Conservation (phyloP, 2,113 vertebrate genomes). For the Bubo blakistoni region DNA sequence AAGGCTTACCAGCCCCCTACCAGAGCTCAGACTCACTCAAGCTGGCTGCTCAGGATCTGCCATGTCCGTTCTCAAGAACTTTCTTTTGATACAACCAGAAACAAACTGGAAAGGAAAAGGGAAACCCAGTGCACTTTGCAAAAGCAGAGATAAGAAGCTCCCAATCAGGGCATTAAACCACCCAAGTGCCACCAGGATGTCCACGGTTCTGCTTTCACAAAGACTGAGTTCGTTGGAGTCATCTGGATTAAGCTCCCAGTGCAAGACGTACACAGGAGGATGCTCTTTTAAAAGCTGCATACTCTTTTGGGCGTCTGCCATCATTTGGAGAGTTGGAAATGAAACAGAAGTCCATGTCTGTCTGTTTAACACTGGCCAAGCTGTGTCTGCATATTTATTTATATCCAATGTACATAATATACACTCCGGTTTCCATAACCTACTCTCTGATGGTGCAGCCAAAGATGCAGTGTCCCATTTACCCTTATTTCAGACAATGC, state of each 20-base stretch:
- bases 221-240: fast-evolving
- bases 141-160: background rate
- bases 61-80: background rate
- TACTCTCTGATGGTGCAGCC: background rate
- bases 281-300: background rate
- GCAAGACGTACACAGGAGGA: fast-evolving
- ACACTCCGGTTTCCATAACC: background rate
- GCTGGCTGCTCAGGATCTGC: background rate
- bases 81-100: background rate
- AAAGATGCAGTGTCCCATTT: background rate
- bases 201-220: background rate
- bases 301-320: background rate
- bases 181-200: background rate
- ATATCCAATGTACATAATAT: background rate
- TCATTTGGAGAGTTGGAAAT: background rate
- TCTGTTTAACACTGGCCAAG: background rate
- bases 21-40: background rate
- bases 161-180: background rate
- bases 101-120: background rate
- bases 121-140: background rate
- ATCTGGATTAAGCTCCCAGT: background rate
- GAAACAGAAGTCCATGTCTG: background rate
- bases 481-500: background rate
- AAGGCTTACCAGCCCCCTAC: background rate
- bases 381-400: background rate